Conservation (phyloP, 2,888 invertebrate genomes). For the Dicranocentrus wangi region DNA sequence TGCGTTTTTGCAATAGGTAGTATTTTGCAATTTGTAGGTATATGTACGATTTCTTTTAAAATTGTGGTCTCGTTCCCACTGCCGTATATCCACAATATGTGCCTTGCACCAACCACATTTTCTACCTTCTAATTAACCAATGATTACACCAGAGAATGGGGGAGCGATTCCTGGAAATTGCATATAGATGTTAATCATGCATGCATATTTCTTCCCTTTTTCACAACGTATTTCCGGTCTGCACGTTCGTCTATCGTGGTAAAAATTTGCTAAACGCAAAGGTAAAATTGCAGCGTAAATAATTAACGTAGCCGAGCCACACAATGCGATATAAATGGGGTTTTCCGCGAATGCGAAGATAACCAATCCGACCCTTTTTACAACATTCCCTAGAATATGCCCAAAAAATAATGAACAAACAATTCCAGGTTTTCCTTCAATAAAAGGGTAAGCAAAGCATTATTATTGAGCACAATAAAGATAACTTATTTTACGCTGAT, state of each 20-base stretch:
- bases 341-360: not conserved
- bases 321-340: not conserved
- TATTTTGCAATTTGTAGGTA: no score
- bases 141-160: conserved; percentile 18
- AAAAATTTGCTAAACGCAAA: not conserved
- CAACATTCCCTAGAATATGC: not conserved
- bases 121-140: conserved; percentile 7
- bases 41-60: no score
- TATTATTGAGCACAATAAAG: no score
- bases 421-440: no score
- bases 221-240: conserved; percentile 32
- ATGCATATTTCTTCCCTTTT: conserved; percentile 33
- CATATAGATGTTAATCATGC: conserved; percentile 44
- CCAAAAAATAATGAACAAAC: not conserved
- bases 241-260: not conserved
- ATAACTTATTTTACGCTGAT: no score
- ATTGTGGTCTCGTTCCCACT: no score
- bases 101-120: no score
- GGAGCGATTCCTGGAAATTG: conserved; percentile 47
- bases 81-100: no score
- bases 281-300: not conserved
- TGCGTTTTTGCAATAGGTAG: no score
- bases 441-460: no score
- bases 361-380: not conserved
- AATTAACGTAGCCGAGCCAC: not conserved